Evolutionary conservation across 2,888 invertebrate species (phyloP).

Genomic region (Crematogaster levior): DNA sequence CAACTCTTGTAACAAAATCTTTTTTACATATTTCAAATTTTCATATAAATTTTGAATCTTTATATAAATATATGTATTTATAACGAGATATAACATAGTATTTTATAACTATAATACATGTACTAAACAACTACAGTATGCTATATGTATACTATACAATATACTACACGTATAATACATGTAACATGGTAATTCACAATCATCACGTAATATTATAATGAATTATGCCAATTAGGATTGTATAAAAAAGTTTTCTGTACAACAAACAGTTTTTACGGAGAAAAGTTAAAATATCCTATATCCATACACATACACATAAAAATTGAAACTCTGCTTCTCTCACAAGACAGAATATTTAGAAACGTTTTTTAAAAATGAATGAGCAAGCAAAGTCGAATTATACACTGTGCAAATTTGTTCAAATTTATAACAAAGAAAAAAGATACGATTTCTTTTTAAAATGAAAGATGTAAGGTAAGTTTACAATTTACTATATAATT

Average conservation of each 20-base stretch:
- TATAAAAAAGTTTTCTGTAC: background rate
- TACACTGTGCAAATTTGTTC: constrained; percentile 17
- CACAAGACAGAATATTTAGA: constrained; percentile 42
- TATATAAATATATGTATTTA: background rate
- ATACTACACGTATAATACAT: too few species aligned
- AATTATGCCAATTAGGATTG: constrained; percentile 1
- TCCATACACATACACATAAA: constrained; percentile 11
- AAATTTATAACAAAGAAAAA: constrained; percentile 30
- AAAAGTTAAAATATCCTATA: constrained; percentile 22
- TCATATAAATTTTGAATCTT: background rate
- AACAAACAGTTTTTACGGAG: background rate
- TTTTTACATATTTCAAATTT: background rate
- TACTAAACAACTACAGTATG: too few species aligned
- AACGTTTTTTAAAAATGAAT: constrained; percentile 23
- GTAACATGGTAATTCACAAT: background rate
- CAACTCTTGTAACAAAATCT: background rate
- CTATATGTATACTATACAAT: too few species aligned
- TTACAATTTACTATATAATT: too few species aligned
- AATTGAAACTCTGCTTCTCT: constrained; percentile 34
- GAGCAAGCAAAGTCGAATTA: constrained; percentile 36
- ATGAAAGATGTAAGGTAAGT: background rate
- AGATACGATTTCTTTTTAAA: constrained; percentile 7
- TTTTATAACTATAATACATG: too few species aligned
- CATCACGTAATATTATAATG: background rate
- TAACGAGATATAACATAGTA: too few species aligned